A percentile compares a stretch with the other conserved stretches of the same genome.
Conservation (phyloP, 2,888 invertebrate species). For the Germaria angustata region DNA sequence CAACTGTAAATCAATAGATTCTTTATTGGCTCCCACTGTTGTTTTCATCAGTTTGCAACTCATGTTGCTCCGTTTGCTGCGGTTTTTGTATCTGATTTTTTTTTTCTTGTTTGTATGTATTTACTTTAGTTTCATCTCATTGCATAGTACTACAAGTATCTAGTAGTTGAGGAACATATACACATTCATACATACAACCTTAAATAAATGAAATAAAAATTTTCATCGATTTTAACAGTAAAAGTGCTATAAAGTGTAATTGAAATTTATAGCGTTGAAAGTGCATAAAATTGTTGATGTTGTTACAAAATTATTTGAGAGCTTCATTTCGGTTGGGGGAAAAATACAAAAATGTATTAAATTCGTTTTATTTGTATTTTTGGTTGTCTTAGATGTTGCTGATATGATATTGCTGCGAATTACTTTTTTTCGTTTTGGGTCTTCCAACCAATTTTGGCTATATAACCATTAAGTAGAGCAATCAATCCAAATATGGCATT, state of each 20-base stretch:
- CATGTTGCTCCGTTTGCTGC: constrained; percentile 15
- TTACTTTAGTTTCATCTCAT: constrained; percentile 51
- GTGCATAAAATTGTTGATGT: constrained; percentile 71
- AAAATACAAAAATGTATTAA: constrained; percentile 21
- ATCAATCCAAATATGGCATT: constrained; percentile 76
- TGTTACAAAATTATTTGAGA: constrained; percentile 63
- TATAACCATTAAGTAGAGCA: constrained; percentile 72
- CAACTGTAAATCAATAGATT: constrained; percentile 64
- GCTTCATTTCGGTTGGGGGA: constrained; percentile 30
- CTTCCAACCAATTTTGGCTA: constrained; percentile 50
- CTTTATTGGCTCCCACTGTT: constrained; percentile 52
- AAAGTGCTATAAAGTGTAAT: constrained; percentile 77
- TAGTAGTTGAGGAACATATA: constrained; percentile 12
- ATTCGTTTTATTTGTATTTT: constrained; percentile 53
- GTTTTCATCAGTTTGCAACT: constrained; percentile 16
- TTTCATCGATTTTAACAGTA: constrained; percentile 68
- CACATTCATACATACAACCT: not conserved
- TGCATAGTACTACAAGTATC: not conserved
- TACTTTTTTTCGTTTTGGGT: constrained; percentile 17
- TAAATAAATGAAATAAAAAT: constrained; percentile 19
- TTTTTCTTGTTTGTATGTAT: not conserved
- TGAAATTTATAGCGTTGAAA: constrained; percentile 76
- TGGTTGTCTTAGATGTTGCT: constrained; percentile 46
- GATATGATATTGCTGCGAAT: constrained; percentile 60
- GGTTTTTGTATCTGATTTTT: not conserved